phyloP scores from a whole-genome alignment of 2,888 invertebrate species.

The Drosophila rellima region DNA sequence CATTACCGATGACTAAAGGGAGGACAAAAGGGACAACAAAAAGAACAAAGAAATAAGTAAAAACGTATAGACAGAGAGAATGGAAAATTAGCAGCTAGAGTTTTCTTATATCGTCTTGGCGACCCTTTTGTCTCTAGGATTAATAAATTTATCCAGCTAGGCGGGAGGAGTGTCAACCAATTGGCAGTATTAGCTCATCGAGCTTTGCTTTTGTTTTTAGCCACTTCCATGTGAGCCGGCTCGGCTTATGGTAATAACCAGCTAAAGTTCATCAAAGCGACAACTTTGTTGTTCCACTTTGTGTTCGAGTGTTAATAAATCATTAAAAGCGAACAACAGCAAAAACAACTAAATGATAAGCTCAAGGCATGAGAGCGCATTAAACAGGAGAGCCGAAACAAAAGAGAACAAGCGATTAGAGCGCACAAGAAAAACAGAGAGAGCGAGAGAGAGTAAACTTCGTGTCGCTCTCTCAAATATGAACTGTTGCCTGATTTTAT shows the following conservation, averaged over 20 bases:
- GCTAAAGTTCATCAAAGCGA: constrained; percentile 21
- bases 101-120: constrained; percentile 42
- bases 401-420: constrained; percentile 13
- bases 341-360: constrained; percentile 39
- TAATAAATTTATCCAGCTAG: constrained; percentile 39
- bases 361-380: constrained; percentile 38
- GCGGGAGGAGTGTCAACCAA: constrained; percentile 18
- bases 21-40: constrained; percentile 22
- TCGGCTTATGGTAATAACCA: constrained; percentile 36
- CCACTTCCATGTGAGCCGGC: constrained; percentile 22
- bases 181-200: constrained; percentile 26
- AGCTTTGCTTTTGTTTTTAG: constrained; percentile 14
- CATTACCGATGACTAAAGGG: constrained; percentile 46
- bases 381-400: constrained; percentile 24
- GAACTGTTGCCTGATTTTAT: constrained; percentile 22
- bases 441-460: constrained; percentile 14
- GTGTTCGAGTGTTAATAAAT: constrained; percentile 24
- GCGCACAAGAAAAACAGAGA: constrained; percentile 8
- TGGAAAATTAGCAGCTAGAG: constrained; percentile 1
- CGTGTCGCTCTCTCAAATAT: constrained; percentile 1
- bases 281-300: constrained; percentile 4
- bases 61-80: neutral
- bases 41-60: constrained; percentile 22
- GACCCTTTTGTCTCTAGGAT: constrained; percentile 46
- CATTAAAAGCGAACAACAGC: constrained; percentile 23